phyloP scores from a whole-genome alignment of 2,888 invertebrate genomes.

The Lampropteryx suffumata region DNA sequence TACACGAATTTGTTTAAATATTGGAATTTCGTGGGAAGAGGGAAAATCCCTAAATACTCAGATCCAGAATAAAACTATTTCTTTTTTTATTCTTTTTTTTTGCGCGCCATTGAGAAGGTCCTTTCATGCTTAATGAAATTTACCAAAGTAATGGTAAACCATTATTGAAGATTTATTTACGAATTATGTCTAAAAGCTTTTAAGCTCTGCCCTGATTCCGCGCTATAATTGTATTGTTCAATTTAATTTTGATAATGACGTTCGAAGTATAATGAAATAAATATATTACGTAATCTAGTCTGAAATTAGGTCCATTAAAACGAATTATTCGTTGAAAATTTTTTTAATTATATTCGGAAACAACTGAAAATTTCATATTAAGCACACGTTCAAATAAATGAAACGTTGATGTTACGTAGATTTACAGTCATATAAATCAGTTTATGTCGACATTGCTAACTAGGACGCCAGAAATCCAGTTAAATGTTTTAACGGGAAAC shows the following conservation, averaged over 20 bases:
- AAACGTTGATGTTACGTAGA: neutral
- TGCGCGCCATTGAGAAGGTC: no score
- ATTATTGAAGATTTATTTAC: neutral
- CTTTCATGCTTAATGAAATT: no score
- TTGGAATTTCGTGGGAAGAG: no score
- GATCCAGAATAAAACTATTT: no score
- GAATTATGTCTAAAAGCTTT: slow-evolving; percentile 4
- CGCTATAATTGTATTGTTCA: neutral
- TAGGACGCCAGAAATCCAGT: slow-evolving; percentile 4
- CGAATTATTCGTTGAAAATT: neutral
- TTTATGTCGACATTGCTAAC: slow-evolving; percentile 9
- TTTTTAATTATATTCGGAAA: neutral
- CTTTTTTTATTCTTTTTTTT: no score
- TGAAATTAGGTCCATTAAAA: slow-evolving; percentile 5
- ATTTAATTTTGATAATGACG: slow-evolving; percentile 5
- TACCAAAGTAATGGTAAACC: no score
- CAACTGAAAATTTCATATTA: neutral
- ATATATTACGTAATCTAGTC: slow-evolving; percentile 3
- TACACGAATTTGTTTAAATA: neutral
- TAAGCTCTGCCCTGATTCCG: neutral
- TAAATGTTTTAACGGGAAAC: slow-evolving; percentile 1
- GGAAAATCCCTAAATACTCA: no score
- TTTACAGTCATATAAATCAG: slow-evolving; percentile 15
- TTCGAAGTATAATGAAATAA: slow-evolving; percentile 1
- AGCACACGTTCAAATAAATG: slow-evolving; percentile 3